Percentiles rank a stretch among this genome's conserved stretches.
These are phyloP conservation scores for Tipula unca DNA, from an alignment of 2,888 invertebrate genomes.

Conservation along the genomic window DNA sequence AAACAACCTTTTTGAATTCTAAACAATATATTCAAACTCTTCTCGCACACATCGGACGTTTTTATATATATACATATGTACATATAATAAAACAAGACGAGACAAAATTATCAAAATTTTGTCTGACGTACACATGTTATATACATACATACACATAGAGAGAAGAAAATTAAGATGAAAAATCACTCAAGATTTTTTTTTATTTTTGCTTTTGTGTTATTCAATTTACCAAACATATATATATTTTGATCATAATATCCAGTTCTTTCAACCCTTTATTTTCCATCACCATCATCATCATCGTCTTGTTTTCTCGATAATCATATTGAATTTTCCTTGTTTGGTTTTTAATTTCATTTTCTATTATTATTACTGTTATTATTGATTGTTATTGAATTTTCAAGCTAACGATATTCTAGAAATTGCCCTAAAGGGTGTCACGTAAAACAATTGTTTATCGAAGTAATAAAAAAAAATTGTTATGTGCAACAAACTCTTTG, in stretches of 20 bases:
- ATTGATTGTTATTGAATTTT: background rate
- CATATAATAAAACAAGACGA: background rate
- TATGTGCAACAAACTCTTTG: background rate
- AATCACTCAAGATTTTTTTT: background rate
- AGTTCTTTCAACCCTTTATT: background rate
- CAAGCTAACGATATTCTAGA: background rate
- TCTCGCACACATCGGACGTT: background rate
- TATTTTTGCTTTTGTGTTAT: background rate
- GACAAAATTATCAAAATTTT: background rate
- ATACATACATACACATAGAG: too few species aligned
- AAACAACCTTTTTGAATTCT: background rate
- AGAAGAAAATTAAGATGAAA: background rate
- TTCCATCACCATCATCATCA: background rate
- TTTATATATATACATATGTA: too few species aligned
- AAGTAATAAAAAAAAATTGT: background rate
- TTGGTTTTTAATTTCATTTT: slow-evolving; percentile 14
- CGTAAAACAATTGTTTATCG: slow-evolving; percentile 14
- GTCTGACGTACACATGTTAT: background rate
- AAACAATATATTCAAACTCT: background rate
- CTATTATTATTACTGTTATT: slow-evolving; percentile 1
- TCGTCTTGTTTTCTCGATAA: background rate
- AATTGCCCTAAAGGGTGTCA: background rate
- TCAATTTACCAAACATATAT: background rate
- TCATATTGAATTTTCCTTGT: background rate
- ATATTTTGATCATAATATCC: background rate